These are phyloP conservation scores for Neogobius melanostomus DNA, from an alignment of 2,113 vertebrate genomes.

Conservation along the genomic window DNA sequence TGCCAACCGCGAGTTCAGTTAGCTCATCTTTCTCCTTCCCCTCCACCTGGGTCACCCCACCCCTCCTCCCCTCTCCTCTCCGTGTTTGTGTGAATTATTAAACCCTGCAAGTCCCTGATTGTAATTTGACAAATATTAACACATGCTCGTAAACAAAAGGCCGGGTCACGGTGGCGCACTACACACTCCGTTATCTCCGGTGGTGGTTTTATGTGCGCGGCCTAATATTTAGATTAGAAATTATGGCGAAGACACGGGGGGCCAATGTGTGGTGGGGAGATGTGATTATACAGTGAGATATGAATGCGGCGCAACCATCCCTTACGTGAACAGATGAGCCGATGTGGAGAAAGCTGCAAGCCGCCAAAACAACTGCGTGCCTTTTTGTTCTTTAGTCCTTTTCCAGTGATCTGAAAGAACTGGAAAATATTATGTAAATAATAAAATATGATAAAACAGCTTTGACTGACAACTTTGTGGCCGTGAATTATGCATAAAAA, in stretches of 20 bases:
- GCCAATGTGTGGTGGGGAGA: constrained; percentile 37
- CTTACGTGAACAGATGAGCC: constrained; percentile 44
- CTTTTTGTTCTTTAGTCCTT: constrained; percentile 1
- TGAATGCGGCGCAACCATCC: constrained; percentile 42
- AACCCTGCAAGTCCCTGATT: constrained; percentile 36
- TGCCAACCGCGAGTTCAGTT: constrained; percentile 55
- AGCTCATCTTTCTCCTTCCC: constrained; percentile 16
- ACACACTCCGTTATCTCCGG: constrained; percentile 42
- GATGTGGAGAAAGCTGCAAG: constrained; percentile 12
- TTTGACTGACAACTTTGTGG: background rate
- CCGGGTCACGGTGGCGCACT: constrained; percentile 36
- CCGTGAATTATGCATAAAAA: background rate
- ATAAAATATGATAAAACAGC: background rate
- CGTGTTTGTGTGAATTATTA: constrained; percentile 32
- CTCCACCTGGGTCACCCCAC: constrained; percentile 39
- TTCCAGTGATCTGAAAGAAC: background rate
- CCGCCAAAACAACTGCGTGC: background rate
- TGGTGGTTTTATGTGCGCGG: constrained; percentile 13
- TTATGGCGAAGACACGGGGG: constrained; percentile 39
- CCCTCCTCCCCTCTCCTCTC: background rate
- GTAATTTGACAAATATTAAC: constrained; percentile 67
- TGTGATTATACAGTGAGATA: constrained; percentile 54
- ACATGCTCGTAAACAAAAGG: constrained; percentile 62
- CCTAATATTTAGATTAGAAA: constrained; percentile 52
- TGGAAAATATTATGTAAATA: background rate